These are phyloP conservation scores for Phortica okadai DNA, from an alignment of 2,888 invertebrate genomes.

Conservation along the genomic window DNA sequence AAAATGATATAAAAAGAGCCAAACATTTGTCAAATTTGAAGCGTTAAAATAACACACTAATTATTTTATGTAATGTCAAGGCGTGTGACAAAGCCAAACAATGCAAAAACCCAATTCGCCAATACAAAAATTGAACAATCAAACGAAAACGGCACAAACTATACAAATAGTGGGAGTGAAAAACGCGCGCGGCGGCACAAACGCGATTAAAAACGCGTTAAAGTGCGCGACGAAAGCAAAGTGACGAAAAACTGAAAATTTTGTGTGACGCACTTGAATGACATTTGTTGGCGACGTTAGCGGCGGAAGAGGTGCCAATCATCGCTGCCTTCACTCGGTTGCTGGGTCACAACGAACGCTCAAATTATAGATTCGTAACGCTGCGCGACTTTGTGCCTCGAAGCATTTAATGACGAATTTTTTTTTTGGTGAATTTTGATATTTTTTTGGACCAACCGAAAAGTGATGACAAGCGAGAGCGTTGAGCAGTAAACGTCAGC, in stretches of 20 bases:
- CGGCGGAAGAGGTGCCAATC: conserved; percentile 34
- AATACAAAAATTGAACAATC: conserved; percentile 17
- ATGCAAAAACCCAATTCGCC: not conserved
- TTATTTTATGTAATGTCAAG: conserved; percentile 12
- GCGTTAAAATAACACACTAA: not conserved
- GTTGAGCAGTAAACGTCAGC: conserved; percentile 51
- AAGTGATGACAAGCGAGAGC: not conserved
- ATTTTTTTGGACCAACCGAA: conserved; percentile 51
- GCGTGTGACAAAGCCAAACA: conserved; percentile 18
- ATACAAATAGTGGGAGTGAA: not conserved
- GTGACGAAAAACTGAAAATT: conserved; percentile 17
- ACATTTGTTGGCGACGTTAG: not conserved
- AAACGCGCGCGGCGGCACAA: conserved; percentile 18
- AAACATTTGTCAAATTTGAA: not conserved
- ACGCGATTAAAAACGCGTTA: conserved; percentile 41
- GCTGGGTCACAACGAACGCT: conserved; percentile 19
- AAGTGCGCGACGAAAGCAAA: conserved; percentile 40
- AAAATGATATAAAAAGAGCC: not conserved
- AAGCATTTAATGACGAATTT: conserved; percentile 44
- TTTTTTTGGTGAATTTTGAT: not conserved
- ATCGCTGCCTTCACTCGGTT: not conserved
- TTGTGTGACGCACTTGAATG: not conserved
- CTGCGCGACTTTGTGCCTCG: conserved; percentile 61
- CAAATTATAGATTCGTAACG: conserved; percentile 63
- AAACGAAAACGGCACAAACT: conserved; percentile 11